Percentiles rank a stretch among this genome's conserved stretches.
phyloP scores from a whole-genome alignment of 2,888 invertebrate genomes.

The Drosophila testacea region DNA sequence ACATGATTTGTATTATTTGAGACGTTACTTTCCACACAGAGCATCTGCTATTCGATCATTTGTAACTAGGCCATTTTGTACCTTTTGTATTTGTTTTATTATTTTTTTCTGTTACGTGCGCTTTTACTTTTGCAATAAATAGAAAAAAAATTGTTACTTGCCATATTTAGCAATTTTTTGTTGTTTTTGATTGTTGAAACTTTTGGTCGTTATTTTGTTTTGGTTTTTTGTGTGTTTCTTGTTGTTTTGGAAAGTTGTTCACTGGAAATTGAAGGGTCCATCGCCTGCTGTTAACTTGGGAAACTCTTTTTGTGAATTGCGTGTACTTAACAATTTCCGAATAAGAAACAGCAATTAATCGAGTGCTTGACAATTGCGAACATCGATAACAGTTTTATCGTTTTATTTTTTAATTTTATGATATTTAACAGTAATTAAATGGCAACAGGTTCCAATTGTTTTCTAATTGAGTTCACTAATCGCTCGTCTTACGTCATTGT shows the following conservation, averaged over 20 bases:
- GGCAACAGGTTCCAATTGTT: conserved; percentile 48
- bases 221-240: conserved; percentile 18
- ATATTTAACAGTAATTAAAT: conserved; percentile 18
- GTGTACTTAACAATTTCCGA: conserved; percentile 23
- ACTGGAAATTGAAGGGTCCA: conserved; percentile 44
- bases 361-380: conserved; percentile 5
- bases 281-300: conserved; percentile 42
- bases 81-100: conserved; percentile 8
- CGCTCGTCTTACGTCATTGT: conserved; percentile 41
- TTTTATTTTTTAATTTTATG: conserved; percentile 5
- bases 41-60: background rate
- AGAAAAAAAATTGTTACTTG: conserved; percentile 34
- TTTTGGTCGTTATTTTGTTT: conserved; percentile 22
- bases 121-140: conserved; percentile 72
- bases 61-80: conserved; percentile 2
- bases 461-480: conserved; percentile 45
- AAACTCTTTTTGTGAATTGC: conserved; percentile 26
- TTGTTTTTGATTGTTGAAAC: conserved; percentile 11
- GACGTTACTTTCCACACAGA: background rate
- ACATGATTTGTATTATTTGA: background rate
- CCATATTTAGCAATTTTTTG: conserved; percentile 25
- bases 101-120: conserved; percentile 32
- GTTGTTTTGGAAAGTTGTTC: conserved; percentile 59
- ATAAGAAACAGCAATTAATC: conserved; percentile 17
- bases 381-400: conserved; percentile 49